Percentiles rank a stretch among this genome's conserved stretches.
Conservation (phyloP, 2,113 vertebrate species). For the Petrocephalus microphthalmus region DNA sequence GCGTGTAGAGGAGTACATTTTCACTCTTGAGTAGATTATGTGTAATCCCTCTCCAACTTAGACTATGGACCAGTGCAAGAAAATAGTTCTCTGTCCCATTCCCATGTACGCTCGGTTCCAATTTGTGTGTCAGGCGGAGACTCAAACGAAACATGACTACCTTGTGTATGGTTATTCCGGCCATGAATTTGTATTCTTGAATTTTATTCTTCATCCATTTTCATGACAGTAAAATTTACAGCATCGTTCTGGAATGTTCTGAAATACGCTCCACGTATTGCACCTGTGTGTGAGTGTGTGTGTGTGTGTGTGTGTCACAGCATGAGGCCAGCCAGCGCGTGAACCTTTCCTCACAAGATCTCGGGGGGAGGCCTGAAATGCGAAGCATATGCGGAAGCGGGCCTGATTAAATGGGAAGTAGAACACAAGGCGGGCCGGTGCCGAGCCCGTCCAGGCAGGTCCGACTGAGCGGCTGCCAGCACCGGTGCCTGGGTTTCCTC, state of each 20-base stretch:
- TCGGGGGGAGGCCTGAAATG: conserved; percentile 45
- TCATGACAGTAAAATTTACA: not conserved
- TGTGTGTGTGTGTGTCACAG: conserved; percentile 12
- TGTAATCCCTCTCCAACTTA: not conserved
- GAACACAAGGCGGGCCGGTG: conserved; percentile 48
- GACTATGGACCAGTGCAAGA: not conserved
- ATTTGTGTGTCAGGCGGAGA: not conserved
- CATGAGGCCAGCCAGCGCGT: not conserved
- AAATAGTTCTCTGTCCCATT: not conserved
- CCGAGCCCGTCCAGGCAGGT: not conserved
- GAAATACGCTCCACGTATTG: not conserved
- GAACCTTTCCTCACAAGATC: conserved; percentile 29
- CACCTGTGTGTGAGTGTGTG: not conserved
- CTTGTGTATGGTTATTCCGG: not conserved
- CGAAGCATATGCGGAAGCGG: conserved; percentile 51
- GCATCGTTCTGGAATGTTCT: not conserved
- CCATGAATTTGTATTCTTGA: not conserved
- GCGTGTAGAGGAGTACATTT: conserved; percentile 21
- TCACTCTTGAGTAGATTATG: conserved; percentile 24
- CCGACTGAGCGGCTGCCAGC: conserved; percentile 26
- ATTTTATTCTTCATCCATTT: not conserved
- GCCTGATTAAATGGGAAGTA: conserved; percentile 50
- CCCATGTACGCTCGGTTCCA: not conserved
- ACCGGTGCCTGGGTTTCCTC: conserved; percentile 39
- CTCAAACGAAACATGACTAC: not conserved